Evolutionary conservation across 1,140 invertebrate species (phyloP).

Genomic region (Musca domestica): DNA sequence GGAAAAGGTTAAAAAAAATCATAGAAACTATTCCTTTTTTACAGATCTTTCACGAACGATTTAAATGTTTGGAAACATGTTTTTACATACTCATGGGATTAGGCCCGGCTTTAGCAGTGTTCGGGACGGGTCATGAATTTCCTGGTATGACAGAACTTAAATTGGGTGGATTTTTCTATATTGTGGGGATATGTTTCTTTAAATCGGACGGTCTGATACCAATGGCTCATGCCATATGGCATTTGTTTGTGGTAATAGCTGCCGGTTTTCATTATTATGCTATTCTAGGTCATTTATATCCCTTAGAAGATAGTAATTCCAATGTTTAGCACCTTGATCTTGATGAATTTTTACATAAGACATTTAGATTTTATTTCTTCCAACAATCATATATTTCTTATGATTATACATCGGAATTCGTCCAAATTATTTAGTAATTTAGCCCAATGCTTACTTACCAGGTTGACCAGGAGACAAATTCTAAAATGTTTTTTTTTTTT

Average conservation of each 20-base stretch:
- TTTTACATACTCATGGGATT: constrained; percentile 88
- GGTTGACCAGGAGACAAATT: too few relatives aligned
- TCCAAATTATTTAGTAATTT: too few relatives aligned
- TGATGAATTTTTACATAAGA: too few relatives aligned
- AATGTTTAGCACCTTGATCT: too few relatives aligned
- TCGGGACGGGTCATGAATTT: constrained; percentile 70
- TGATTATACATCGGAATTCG: too few relatives aligned
- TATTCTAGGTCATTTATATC: constrained; percentile 69
- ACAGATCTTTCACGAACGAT: constrained; percentile 86
- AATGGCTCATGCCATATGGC: constrained; percentile 96
- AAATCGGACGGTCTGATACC: constrained; percentile 90
- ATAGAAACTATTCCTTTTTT: constrained; percentile 7
- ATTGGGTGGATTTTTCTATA: constrained; percentile 81
- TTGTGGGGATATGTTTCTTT: constrained; percentile 88
- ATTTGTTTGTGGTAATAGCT: constrained; percentile 85
- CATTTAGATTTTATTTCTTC: too few relatives aligned
- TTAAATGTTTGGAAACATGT: constrained; percentile 87
- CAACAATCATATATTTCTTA: too few relatives aligned
- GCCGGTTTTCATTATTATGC: constrained; percentile 84
- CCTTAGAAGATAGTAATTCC: constrained; percentile 27
- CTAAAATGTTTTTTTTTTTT: too few relatives aligned
- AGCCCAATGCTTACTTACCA: too few relatives aligned
- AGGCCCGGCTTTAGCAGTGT: constrained; percentile 72
- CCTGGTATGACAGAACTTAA: constrained; percentile 78
- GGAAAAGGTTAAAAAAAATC: too few relatives aligned